Percentiles rank a stretch among this genome's conserved stretches.
phyloP scores from a whole-genome alignment of 2,797 vertebrate species.

The Pseudotriccus pelzelni region DNA sequence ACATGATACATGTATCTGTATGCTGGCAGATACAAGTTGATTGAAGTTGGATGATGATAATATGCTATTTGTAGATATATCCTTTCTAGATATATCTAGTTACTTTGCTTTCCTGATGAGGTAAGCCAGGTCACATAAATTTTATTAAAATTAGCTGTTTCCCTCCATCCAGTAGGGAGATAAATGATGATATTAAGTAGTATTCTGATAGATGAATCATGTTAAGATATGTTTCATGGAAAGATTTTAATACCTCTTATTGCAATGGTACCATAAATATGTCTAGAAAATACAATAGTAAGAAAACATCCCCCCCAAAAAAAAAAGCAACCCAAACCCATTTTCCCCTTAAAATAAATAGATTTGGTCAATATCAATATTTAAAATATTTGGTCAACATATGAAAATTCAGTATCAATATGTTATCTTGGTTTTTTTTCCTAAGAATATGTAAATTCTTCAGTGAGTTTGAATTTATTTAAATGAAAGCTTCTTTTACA shows the following conservation, averaged over 20 bases:
- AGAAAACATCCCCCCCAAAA: not conserved
- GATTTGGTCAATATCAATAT: not conserved
- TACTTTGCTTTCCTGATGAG: not conserved
- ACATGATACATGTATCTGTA: not conserved
- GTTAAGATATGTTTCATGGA: not conserved
- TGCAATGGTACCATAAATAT: not conserved
- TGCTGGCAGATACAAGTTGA: not conserved
- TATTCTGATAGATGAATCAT: not conserved
- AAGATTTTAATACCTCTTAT: not conserved
- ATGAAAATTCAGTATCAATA: not conserved
- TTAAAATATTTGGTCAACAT: not conserved
- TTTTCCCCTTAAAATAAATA: not conserved
- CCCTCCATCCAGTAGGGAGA: not conserved
- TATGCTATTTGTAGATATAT: not conserved
- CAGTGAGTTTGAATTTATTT: not conserved
- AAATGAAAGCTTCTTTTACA: not conserved
- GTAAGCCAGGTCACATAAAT: not conserved
- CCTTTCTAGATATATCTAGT: not conserved
- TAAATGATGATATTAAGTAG: not conserved
- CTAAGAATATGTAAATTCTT: not conserved
- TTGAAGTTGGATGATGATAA: not conserved
- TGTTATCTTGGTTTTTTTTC: not conserved
- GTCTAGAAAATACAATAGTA: not conserved
- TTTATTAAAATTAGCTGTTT: not conserved
- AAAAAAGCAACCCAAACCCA: not conserved